Percentiles rank a stretch among this genome's conserved stretches.
Evolutionary conservation across 2,797 vertebrate species (phyloP).

Genomic region (Danio aesculapii): DNA sequence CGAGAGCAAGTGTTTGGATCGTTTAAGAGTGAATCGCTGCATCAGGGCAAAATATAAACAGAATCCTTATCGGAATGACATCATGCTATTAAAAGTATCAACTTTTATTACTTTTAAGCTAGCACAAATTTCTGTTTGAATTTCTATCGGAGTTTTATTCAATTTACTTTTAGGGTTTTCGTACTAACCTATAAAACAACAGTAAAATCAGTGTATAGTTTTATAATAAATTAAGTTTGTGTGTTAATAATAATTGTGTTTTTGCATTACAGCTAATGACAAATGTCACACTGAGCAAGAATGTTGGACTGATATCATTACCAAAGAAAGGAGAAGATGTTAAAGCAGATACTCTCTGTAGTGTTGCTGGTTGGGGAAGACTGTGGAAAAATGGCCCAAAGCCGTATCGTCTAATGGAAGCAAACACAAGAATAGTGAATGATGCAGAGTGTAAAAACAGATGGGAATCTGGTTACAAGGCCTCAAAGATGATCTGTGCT

Average conservation of each 20-base stretch:
- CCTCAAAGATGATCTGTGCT: conserved; percentile 24
- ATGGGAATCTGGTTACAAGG: rapidly evolving
- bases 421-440: conserved; percentile 20
- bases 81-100: conserved; percentile 74
- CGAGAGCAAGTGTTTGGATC: rapidly evolving
- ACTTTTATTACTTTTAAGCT: not conserved
- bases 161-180: not conserved
- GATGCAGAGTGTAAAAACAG: rapidly evolving
- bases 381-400: rapidly evolving
- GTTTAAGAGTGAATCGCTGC: not conserved
- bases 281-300: conserved; percentile 1
- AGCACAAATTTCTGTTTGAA: not conserved
- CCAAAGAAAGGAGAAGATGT: not conserved
- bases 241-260: not conserved
- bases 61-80: conserved; percentile 37
- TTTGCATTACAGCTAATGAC: not conserved
- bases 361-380: conserved; percentile 60
- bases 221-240: not conserved
- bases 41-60: not conserved
- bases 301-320: conserved; percentile 21
- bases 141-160: not conserved
- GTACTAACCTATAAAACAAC: not conserved
- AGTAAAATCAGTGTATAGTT: not conserved
- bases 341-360: conserved; percentile 20
- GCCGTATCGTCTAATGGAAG: conserved; percentile 30